Evolutionary conservation across 2,113 vertebrate genomes (phyloP).

Genomic region (Thryonomys swinderianus): DNA sequence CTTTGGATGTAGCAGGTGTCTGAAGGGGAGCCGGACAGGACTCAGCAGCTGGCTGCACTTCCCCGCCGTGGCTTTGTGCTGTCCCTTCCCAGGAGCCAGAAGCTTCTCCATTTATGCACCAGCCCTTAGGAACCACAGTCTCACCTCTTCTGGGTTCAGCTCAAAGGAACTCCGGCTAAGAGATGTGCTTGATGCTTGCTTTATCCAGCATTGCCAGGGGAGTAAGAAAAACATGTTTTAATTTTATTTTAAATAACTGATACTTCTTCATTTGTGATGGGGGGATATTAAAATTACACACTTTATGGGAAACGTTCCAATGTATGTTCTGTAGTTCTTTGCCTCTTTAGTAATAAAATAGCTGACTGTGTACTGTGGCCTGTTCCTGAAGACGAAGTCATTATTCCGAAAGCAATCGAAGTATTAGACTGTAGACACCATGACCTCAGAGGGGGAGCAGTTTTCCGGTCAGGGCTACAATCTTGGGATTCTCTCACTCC

Average conservation of each 20-base stretch:
- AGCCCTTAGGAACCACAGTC: neutral
- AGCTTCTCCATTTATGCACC: neutral
- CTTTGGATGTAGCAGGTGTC: neutral
- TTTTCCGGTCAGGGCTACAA: neutral
- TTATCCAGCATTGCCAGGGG: neutral
- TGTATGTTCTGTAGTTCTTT: neutral
- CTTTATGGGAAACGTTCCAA: neutral
- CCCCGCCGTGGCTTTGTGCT: neutral
- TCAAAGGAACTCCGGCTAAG: neutral
- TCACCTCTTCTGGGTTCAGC: neutral
- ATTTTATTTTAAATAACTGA: constrained; percentile 15
- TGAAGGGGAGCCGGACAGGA: neutral
- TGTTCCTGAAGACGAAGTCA: neutral
- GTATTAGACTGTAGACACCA: neutral
- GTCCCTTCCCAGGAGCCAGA: neutral
- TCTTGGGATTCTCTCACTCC: neutral
- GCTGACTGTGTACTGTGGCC: neutral
- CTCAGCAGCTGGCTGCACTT: neutral
- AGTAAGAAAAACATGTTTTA: neutral
- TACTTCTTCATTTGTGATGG: neutral
- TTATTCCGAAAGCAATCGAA: neutral
- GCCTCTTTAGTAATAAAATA: neutral
- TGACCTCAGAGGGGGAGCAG: neutral
- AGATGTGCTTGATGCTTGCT: neutral
- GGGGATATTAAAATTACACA: neutral